Conservation (phyloP, 2,888 invertebrate genomes). For the Metellina segmentata region DNA sequence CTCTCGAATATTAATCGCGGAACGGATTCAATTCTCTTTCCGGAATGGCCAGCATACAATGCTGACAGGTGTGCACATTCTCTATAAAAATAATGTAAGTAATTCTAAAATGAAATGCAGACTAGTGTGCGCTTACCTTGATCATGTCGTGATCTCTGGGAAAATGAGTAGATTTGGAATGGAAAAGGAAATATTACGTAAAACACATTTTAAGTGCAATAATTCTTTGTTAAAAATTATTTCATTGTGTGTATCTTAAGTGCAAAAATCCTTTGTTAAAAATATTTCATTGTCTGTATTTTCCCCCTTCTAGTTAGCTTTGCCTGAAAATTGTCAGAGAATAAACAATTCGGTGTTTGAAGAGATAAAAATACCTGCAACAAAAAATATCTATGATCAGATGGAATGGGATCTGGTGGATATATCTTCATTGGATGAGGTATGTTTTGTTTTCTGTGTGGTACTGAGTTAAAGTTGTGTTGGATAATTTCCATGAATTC, state of each 20-base stretch:
- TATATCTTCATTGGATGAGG: conserved; percentile 86
- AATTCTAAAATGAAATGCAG: too few species aligned
- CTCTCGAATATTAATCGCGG: too few species aligned
- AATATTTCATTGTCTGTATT: not conserved
- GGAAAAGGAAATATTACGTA: too few species aligned
- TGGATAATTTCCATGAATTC: too few species aligned
- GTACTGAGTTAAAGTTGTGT: too few species aligned
- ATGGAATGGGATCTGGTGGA: conserved; percentile 86
- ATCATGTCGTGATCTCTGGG: too few species aligned
- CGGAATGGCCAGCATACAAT: too few species aligned
- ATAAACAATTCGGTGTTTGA: conserved; percentile 89
- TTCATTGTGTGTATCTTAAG: not conserved
- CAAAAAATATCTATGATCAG: conserved; percentile 84
- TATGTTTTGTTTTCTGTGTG: conserved; percentile 79
- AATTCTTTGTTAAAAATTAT: not conserved
- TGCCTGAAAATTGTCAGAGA: conserved; percentile 90
- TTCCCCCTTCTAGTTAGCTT: conserved; percentile 82
- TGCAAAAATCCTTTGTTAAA: not conserved
- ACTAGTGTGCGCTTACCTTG: too few species aligned
- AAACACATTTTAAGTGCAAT: not conserved
- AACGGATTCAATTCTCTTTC: too few species aligned
- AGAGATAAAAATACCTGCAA: conserved; percentile 91
- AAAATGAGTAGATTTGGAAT: too few species aligned
- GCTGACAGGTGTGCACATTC: too few species aligned
- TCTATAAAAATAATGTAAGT: too few species aligned